A percentile compares a stretch with the other conserved stretches of the same genome.
Evolutionary conservation across 1,140 invertebrate species (phyloP).

Genomic region (Hylaeus volcanicus): DNA sequence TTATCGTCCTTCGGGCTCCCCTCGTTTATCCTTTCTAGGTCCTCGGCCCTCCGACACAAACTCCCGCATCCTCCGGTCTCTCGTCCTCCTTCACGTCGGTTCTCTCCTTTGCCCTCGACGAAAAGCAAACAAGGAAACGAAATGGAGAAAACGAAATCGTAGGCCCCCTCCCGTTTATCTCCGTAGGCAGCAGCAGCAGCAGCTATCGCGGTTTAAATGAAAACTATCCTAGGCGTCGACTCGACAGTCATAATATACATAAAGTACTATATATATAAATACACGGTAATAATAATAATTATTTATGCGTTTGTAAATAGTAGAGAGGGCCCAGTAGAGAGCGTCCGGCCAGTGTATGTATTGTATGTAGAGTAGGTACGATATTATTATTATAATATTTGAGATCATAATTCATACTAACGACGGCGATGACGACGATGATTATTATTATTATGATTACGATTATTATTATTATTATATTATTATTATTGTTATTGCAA

Average conservation of each 20-base stretch:
- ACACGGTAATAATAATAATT: constrained; percentile 77
- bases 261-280: constrained; percentile 77
- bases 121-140: neutral
- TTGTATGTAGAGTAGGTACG: constrained; percentile 80
- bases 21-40: neutral
- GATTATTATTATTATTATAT: constrained; percentile 76
- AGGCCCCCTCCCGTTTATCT: constrained; percentile 24
- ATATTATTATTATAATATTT: constrained; percentile 75
- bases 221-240: constrained; percentile 60
- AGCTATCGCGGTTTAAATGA: constrained; percentile 22
- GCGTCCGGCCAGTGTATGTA: constrained; percentile 79
- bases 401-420: constrained; percentile 75
- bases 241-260: constrained; percentile 68
- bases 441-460: constrained; percentile 62
- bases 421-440: constrained; percentile 67
- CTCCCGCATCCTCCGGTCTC: neutral
- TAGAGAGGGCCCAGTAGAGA: constrained; percentile 73
- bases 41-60: neutral
- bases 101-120: constrained; percentile 5
- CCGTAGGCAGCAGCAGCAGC: constrained; percentile 27
- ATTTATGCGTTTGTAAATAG: constrained; percentile 82
- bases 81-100: constrained; percentile 3
- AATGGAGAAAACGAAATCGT: constrained; percentile 27
- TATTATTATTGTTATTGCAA: constrained; percentile 78
- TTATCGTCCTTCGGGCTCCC: constrained; percentile 1